A percentile compares a stretch with the other conserved stretches of the same genome.
Evolutionary conservation across 35 echinoderm and acorn worm genomes (phyloP).

Genomic region (Lytechinus variegatus): DNA sequence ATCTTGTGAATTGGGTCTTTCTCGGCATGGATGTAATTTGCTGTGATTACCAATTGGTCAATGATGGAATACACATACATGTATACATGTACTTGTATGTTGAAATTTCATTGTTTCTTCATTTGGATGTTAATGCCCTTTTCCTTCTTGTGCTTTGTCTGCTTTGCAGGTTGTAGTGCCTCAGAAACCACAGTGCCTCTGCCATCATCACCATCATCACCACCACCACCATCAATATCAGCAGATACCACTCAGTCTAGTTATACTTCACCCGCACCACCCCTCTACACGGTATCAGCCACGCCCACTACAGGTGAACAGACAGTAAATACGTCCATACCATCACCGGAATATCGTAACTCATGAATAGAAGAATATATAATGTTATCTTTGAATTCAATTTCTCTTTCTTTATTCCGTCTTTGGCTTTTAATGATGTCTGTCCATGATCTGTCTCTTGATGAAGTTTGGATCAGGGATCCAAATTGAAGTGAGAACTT

Average conservation of each 20-base stretch:
- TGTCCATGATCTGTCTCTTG: neutral
- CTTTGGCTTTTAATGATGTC: neutral
- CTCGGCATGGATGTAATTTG: no score
- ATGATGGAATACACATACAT: neutral
- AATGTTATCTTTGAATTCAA: neutral
- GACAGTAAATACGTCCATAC: neutral
- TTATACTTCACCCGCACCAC: neutral
- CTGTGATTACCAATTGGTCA: no score
- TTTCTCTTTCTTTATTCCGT: neutral
- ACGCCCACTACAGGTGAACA: neutral
- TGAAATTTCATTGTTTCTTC: neutral
- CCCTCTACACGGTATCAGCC: neutral
- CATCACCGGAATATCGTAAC: neutral
- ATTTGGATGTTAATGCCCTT: neutral
- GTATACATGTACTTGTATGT: neutral
- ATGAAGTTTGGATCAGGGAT: constrained; percentile 1
- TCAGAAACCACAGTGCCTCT: constrained; percentile 23
- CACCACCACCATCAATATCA: neutral
- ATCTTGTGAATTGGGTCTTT: neutral
- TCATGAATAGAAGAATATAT: neutral
- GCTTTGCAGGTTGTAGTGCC: neutral
- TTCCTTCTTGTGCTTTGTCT: neutral
- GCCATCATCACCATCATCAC: neutral
- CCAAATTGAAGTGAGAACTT: neutral
- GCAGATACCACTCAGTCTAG: neutral